These are phyloP conservation scores for Ailurus styani DNA, from an alignment of 2,113 vertebrate genomes.

Conservation along the genomic window DNA sequence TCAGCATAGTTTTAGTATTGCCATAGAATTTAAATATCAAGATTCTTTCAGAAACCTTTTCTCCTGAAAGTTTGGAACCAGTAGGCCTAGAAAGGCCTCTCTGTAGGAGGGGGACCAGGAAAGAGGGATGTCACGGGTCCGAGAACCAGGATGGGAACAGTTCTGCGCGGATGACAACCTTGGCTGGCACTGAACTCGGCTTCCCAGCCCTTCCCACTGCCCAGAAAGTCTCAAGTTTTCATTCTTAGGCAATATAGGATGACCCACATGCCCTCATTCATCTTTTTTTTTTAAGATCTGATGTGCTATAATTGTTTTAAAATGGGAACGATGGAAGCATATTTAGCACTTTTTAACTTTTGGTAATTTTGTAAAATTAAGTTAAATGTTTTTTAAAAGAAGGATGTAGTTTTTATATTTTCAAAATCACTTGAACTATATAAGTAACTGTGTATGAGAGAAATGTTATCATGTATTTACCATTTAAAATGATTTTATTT, in stretches of 20 bases:
- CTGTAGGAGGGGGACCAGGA: fast-evolving
- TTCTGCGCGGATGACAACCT: background rate
- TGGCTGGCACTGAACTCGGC: background rate
- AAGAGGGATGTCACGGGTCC: background rate
- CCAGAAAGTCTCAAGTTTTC: background rate
- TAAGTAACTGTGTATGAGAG: background rate
- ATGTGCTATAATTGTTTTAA: background rate
- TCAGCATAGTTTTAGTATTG: background rate
- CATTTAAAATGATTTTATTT: slow-evolving; percentile 61
- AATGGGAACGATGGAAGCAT: slow-evolving; percentile 11
- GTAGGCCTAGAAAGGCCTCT: background rate
- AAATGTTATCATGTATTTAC: slow-evolving; percentile 44
- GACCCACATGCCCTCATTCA: background rate
- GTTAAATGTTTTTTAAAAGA: slow-evolving; percentile 48
- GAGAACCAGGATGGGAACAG: background rate
- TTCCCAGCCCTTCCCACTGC: background rate
- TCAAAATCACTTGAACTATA: background rate
- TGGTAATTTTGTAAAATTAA: slow-evolving; percentile 61
- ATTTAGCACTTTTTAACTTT: slow-evolving; percentile 71
- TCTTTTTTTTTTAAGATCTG: background rate
- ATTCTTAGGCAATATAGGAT: background rate
- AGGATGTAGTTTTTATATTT: slow-evolving; percentile 50
- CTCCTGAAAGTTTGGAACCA: background rate
- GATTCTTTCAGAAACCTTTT: background rate
- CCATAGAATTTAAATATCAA: background rate